Conservation (phyloP, 92 coral and sea anemone species). For the Actinostola sp. region DNA sequence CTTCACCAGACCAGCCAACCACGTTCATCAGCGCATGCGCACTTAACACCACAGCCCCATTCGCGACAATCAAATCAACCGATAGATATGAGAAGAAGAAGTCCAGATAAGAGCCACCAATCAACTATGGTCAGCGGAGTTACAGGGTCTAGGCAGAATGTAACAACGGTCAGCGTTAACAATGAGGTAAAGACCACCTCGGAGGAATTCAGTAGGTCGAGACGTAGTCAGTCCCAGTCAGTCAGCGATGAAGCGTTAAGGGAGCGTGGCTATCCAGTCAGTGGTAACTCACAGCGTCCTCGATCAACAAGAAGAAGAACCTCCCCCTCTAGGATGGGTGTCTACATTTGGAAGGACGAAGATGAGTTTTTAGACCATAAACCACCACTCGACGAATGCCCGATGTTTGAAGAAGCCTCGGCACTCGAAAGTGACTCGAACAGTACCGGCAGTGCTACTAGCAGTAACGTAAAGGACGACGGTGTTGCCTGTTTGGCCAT, state of each 20-base stretch:
- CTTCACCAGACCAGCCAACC: no score
- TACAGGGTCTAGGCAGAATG: background rate
- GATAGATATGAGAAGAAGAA: background rate
- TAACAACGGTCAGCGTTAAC: background rate
- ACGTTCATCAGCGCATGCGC: no score
- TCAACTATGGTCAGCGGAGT: background rate
- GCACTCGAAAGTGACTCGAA: background rate
- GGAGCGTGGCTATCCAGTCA: conserved; percentile 7
- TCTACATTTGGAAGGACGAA: background rate
- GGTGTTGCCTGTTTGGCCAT: background rate
- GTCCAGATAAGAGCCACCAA: no score
- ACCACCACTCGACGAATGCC: no score
- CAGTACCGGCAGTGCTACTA: conserved; percentile 6
- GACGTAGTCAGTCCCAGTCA: no score
- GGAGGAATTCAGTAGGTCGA: background rate
- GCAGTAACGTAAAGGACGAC: conserved; percentile 7
- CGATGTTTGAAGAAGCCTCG: background rate
- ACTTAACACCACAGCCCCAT: no score
- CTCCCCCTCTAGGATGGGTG: background rate
- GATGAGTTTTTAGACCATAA: background rate
- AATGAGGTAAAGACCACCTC: background rate
- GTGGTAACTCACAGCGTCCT: background rate
- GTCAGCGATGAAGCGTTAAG: conserved; percentile 12
- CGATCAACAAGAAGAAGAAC: background rate
- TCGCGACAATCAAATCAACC: background rate